Conservation (phyloP, 2,888 invertebrate genomes). For the Conus canariensis region DNA sequence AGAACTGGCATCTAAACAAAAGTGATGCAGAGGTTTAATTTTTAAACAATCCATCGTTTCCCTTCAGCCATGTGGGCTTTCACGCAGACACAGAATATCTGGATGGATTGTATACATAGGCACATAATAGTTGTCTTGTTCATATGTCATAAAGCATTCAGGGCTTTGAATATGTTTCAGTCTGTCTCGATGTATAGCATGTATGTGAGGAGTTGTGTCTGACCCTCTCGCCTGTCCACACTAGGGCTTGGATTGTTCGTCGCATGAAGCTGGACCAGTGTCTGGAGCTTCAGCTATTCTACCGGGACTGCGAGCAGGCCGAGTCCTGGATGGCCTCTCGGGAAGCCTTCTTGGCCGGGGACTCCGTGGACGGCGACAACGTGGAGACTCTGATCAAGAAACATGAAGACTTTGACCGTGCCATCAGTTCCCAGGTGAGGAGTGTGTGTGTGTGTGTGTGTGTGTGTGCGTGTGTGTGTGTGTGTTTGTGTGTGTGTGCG, state of each 20-base stretch:
- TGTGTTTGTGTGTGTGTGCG: neutral
- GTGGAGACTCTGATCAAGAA: conserved; percentile 99
- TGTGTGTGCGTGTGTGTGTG: neutral
- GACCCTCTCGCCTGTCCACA: neutral
- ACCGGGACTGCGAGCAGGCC: conserved; percentile 98
- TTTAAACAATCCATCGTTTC: too few species aligned
- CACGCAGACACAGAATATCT: too few species aligned
- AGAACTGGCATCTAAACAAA: too few species aligned
- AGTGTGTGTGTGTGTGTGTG: neutral
- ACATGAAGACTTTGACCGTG: conserved; percentile 99
- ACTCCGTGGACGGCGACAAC: conserved; percentile 83
- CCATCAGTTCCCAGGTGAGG: conserved; percentile 94
- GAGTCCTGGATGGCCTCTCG: conserved; percentile 99
- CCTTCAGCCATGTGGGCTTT: too few species aligned
- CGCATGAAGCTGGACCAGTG: conserved; percentile 98
- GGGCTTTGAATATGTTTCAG: too few species aligned
- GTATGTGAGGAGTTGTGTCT: too few species aligned
- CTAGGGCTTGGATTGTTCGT: conserved; percentile 96
- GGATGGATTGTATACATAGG: too few species aligned
- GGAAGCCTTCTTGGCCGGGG: conserved; percentile 94
- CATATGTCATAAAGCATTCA: too few species aligned
- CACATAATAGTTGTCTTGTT: too few species aligned
- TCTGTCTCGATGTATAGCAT: too few species aligned
- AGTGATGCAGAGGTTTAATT: too few species aligned
- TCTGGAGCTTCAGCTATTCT: conserved; percentile 97